Conservation (phyloP, 35 echinoderm and acorn worm genomes). For the Stichopus chloronotus region DNA sequence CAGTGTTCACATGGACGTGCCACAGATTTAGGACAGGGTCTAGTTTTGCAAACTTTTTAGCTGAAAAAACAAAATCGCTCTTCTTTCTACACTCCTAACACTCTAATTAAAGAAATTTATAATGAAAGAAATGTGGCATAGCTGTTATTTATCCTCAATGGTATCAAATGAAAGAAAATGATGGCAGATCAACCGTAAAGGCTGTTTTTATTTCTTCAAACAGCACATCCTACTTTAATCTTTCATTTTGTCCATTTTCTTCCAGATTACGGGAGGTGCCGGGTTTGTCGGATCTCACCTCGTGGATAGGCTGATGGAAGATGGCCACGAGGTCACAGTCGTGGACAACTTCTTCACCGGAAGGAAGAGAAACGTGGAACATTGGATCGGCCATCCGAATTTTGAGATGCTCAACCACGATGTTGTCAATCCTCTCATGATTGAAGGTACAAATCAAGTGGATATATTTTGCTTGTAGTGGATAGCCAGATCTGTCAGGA, state of each 20-base stretch:
- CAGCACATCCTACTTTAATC: not conserved
- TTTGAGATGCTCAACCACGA: conserved; percentile 98
- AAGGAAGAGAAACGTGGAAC: conserved; percentile 88
- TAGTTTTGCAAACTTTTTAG: too few relatives aligned
- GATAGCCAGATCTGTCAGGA: too few relatives aligned
- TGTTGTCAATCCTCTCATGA: conserved; percentile 88
- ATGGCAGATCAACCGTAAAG: too few relatives aligned
- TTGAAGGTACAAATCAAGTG: conserved; percentile 66
- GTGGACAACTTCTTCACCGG: conserved; percentile 98
- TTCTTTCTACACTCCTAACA: too few relatives aligned
- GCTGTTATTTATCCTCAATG: not conserved
- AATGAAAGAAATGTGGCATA: too few relatives aligned
- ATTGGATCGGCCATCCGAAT: conserved; percentile 92
- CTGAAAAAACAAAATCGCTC: too few relatives aligned
- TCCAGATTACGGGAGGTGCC: conserved; percentile 90
- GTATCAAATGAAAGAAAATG: too few relatives aligned
- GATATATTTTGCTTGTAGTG: too few relatives aligned
- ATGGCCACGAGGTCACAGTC: conserved; percentile 95
- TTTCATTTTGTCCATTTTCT: not conserved
- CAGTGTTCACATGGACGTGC: too few relatives aligned
- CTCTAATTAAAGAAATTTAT: too few relatives aligned
- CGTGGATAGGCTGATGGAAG: conserved; percentile 76
- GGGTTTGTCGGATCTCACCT: conserved; percentile 94
- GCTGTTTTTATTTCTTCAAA: too few relatives aligned
- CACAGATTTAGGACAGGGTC: too few relatives aligned